These are phyloP conservation scores for Coilia nasus DNA, from an alignment of 2,797 vertebrate genomes.

Conservation along the genomic window DNA sequence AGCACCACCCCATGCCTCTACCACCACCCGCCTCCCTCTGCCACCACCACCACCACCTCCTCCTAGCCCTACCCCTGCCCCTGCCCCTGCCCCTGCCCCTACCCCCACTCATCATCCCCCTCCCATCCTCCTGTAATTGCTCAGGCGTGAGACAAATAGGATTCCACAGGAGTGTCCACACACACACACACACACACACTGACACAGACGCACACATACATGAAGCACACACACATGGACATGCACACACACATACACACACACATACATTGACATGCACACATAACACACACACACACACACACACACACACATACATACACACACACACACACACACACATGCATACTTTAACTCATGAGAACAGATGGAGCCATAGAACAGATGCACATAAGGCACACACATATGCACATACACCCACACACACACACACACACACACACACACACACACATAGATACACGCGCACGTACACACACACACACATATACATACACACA, in stretches of 20 bases:
- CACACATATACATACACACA: neutral
- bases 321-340: neutral
- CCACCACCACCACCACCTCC: too few relatives aligned
- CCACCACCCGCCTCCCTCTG: too few relatives aligned
- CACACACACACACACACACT: neutral
- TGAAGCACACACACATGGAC: neutral
- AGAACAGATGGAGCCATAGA: neutral
- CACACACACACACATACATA: neutral
- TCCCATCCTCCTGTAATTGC: neutral
- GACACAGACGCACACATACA: constrained; percentile 21
- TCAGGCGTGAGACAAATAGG: neutral
- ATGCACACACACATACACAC: neutral
- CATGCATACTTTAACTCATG: neutral
- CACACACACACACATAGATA: neutral
- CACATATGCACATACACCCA: neutral
- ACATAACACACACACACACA: neutral
- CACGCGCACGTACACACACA: neutral
- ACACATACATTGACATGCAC: neutral
- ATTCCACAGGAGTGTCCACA: neutral
- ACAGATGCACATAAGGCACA: neutral
- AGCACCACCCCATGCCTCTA: neutral
- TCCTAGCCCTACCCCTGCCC: too few relatives aligned
- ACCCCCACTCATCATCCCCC: neutral
- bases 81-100: neutral
- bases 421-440: neutral